A percentile compares a stretch with the other conserved stretches of the same genome.
Evolutionary conservation across 2,113 vertebrate genomes (phyloP).

Genomic region (Onychostruthus taczanowskii): DNA sequence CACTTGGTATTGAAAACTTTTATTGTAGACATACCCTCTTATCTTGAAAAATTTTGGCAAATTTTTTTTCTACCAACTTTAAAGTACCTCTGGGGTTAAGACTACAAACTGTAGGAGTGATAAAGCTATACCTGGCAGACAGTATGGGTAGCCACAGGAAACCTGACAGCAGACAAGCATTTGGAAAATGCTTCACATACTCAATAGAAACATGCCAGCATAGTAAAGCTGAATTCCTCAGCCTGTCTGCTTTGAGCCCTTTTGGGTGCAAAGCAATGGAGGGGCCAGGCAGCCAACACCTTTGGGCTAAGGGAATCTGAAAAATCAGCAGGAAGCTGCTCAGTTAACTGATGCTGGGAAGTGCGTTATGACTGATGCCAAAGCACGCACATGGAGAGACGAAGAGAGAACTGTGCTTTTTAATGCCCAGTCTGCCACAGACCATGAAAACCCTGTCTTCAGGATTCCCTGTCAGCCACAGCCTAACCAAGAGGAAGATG

Average conservation of each 20-base stretch:
- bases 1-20: neutral
- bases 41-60: neutral
- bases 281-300: neutral
- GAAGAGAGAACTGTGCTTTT: neutral
- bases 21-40: neutral
- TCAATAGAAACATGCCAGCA: neutral
- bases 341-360: neutral
- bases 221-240: neutral
- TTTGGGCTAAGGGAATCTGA: neutral
- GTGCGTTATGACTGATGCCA: neutral
- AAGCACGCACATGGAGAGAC: rapidly evolving
- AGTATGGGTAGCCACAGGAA: neutral
- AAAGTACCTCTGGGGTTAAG: neutral
- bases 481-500: neutral
- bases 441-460: neutral
- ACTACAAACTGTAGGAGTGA: neutral
- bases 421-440: neutral
- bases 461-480: neutral
- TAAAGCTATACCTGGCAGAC: neutral
- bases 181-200: neutral
- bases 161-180: neutral
- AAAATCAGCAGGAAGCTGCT: neutral
- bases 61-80: neutral
- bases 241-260: neutral
- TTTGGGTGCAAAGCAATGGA: neutral